Evolutionary conservation across 2,113 vertebrate genomes (phyloP), one percentile per base, ranked within the genome.

Genomic region (Chrysochloris asiatica): DNA sequence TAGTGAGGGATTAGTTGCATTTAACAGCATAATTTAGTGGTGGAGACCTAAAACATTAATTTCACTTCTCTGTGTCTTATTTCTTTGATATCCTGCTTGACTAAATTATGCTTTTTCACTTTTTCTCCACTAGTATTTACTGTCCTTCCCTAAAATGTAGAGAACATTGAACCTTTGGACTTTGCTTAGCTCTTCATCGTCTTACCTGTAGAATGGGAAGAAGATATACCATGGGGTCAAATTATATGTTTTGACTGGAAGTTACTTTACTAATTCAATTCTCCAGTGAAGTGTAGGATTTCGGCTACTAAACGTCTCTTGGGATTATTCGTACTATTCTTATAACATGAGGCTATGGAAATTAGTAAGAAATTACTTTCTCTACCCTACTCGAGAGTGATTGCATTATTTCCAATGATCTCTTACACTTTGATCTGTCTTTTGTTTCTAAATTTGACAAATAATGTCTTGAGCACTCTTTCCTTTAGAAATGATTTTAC

Each of bases 401-500:
- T 61, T 36, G 19, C 52, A 79, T 89, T 92, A 50, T 93, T 93
- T 92, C 61, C 45, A 73, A 43, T 86, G 72, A 50, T 81, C 88
- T 30, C 76, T 65, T 75, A n/a, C 63, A 84, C 30, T 41, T 93
- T 94, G 59, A 75, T 92, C 95, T 69, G 47, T 88, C 90, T 94
- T 93, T 33, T 79, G 92, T 78, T 73, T 95, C 72, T 81, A 81
- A 90, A 90, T 93, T 94, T 88, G 86, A 94, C 43, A 94, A 96
- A 96, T 88, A 77, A 86, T 61, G n/a, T 90, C 86, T 93, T 82
- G 65, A 81, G 52, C 77, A 86, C 36, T 94, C 86, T 95, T 90
- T 73, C 72, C 54, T 92, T 95, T 93, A 90, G 83, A 95, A 94
- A 94, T 90, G 83, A 76, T 90, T 95, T 95, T 89, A 92, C 54